phyloP scores from a whole-genome alignment of 2,797 vertebrate species.

The Poeciliopsis paucimaculata region DNA sequence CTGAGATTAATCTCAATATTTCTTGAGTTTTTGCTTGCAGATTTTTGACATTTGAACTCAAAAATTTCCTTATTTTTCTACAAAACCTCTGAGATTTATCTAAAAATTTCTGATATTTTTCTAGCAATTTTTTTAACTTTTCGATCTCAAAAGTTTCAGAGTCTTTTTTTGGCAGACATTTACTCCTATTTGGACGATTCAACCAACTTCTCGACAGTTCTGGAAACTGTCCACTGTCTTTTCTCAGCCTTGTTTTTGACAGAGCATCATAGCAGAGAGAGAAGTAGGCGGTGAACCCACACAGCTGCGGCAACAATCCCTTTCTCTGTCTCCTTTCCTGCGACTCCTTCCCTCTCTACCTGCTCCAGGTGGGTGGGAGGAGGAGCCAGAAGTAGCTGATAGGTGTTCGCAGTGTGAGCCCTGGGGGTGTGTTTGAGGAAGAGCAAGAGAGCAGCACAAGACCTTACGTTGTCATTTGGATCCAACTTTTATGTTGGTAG shows the following conservation, averaged over 20 bases:
- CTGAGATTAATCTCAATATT: no score
- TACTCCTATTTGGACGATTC: not conserved
- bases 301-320: not conserved
- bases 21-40: no score
- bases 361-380: constrained; percentile 51
- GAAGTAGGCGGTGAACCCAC: constrained; percentile 38
- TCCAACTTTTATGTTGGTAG: constrained; percentile 3
- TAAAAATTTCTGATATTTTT: no score
- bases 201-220: not conserved
- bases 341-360: constrained; percentile 51
- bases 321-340: constrained; percentile 14
- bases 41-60: no score
- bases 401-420: constrained; percentile 66
- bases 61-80: no score
- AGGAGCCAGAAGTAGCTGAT: constrained; percentile 43
- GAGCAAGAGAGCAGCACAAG: constrained; percentile 9
- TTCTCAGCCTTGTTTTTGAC: constrained; percentile 12
- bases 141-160: no score
- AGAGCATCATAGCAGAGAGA: constrained; percentile 23
- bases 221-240: not conserved
- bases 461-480: constrained; percentile 27
- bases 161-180: no score
- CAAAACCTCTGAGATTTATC: no score
- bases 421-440: constrained; percentile 56
- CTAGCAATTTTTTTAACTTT: not conserved